Evolutionary conservation across 2,888 invertebrate species (phyloP).

Genomic region (Lasioglossum marginatum): DNA sequence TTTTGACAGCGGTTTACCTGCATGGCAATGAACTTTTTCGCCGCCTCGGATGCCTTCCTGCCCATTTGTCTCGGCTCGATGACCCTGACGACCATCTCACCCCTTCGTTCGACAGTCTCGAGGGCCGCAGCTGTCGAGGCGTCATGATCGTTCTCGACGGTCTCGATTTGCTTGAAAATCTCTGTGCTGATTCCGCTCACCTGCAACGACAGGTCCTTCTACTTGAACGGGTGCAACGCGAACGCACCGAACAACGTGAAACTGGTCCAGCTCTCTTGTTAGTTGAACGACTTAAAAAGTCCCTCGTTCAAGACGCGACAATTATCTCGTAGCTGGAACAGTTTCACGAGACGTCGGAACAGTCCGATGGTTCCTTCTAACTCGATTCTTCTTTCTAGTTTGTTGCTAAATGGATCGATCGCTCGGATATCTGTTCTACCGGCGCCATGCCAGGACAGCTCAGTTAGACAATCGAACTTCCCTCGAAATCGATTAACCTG

Average conservation of each 20-base stretch:
- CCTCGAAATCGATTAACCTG: background rate
- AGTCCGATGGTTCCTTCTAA: slow-evolving; percentile 8
- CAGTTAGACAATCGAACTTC: slow-evolving; percentile 10
- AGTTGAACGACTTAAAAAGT: background rate
- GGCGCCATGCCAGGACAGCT: background rate
- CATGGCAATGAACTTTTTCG: slow-evolving; percentile 93
- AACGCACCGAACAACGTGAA: slow-evolving; percentile 32
- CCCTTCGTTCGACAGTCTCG: slow-evolving; percentile 96
- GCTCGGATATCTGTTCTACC: background rate
- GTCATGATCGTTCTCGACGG: slow-evolving; percentile 97
- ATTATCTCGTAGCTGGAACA: slow-evolving; percentile 18
- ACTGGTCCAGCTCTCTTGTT: slow-evolving; percentile 17
- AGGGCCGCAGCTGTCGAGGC: slow-evolving; percentile 96
- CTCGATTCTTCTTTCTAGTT: background rate
- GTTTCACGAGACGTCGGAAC: slow-evolving; percentile 7
- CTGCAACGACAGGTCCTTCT: slow-evolving; percentile 85
- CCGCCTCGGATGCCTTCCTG: slow-evolving; percentile 93
- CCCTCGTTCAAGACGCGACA: background rate
- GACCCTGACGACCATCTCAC: slow-evolving; percentile 97
- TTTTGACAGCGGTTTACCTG: slow-evolving; percentile 86
- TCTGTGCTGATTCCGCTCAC: slow-evolving; percentile 98
- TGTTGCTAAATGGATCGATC: slow-evolving; percentile 10
- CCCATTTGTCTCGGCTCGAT: slow-evolving; percentile 95
- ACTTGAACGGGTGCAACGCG: slow-evolving; percentile 59
- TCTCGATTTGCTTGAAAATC: slow-evolving; percentile 98